These are phyloP conservation scores for Adelphocoris suturalis DNA, from an alignment of 2,888 invertebrate species.

Conservation along the genomic window DNA sequence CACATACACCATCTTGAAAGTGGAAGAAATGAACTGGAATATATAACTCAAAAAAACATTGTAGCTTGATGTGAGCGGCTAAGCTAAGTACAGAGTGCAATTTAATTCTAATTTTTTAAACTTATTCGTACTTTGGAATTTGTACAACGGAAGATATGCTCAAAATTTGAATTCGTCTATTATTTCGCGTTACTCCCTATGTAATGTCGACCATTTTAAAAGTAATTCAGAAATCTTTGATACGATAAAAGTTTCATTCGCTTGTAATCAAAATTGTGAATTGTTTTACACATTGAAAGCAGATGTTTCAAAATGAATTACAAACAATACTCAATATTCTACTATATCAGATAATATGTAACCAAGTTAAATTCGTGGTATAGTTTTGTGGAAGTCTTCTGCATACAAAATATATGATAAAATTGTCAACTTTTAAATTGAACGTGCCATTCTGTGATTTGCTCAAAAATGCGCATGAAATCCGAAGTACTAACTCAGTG, in stretches of 20 bases:
- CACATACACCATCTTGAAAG: neutral
- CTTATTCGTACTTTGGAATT: neutral
- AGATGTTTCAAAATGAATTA: neutral
- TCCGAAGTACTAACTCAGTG: neutral
- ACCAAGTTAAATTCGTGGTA: too few relatives aligned
- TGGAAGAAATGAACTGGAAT: too few relatives aligned
- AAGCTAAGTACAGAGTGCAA: neutral
- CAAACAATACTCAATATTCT: too few relatives aligned
- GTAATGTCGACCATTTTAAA: neutral
- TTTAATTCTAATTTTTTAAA: neutral
- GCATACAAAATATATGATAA: neutral
- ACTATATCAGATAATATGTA: too few relatives aligned
- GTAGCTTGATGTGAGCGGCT: neutral
- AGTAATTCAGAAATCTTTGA: neutral
- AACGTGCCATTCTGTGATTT: slow-evolving; percentile 64
- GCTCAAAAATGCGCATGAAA: slow-evolving; percentile 45
- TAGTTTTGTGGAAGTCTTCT: too few relatives aligned
- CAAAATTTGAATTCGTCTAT: neutral
- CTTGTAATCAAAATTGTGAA: neutral
- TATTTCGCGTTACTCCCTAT: neutral
- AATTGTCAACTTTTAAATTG: neutral
- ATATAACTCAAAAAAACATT: neutral
- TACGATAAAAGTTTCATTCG: neutral
- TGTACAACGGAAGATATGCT: slow-evolving; percentile 22
- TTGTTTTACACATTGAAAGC: neutral